Base-by-base conservation (phyloP, 1,140 invertebrate genomes). In the Drosophila cardini region DNA sequence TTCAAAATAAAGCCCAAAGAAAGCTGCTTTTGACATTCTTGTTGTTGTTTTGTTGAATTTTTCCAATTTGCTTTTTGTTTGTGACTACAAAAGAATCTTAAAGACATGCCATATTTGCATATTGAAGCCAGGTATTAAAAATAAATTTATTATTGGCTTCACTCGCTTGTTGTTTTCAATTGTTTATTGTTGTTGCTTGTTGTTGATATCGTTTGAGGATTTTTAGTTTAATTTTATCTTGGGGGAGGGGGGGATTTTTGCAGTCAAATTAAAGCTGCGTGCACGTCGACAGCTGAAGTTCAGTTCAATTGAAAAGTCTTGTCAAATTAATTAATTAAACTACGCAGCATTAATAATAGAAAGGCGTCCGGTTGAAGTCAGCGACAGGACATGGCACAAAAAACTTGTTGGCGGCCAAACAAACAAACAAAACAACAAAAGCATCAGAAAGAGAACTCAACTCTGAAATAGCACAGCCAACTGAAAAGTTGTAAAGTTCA, bases 291-390 rank as follows among this genome's bases (percentile, higher is more conserved):
- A 62, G 67, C 57, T 64, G 55, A 76, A 76, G 62, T 89, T 80
- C 72, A 72, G 62, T 89, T 80, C 76, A 80, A 83, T 83, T 77
- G 72, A 78, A 89, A 87, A 87, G 76, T 87, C 85, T 80, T 84
- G 83, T 84, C 80, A 89, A 87, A 87, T 87, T 89, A 87, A 87
- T 87, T 87, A 87, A 87, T 87, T 89, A 87, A 87, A 89, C 85
- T 89, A 87, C 76, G 65, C 74, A 63, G 80, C 79, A 86, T 86
- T 82, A 86, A 86, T 86, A 86, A 86, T 82, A 68, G 79, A 86
- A 86, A 83, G 72, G 76, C 83, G 81, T 86, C 78, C 82, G 82
- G 76, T 82, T 78, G 75, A 72, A 84, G 76, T 80, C 80, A 63
- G 75, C 76, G 48, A 43, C 58, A 68, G 76, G 76, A 80, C 76